A percentile compares a stretch with the other conserved stretches of the same genome.
These are phyloP conservation scores for Bombus soroeensis DNA, from an alignment of 1,140 invertebrate species.

Conservation along the genomic window DNA sequence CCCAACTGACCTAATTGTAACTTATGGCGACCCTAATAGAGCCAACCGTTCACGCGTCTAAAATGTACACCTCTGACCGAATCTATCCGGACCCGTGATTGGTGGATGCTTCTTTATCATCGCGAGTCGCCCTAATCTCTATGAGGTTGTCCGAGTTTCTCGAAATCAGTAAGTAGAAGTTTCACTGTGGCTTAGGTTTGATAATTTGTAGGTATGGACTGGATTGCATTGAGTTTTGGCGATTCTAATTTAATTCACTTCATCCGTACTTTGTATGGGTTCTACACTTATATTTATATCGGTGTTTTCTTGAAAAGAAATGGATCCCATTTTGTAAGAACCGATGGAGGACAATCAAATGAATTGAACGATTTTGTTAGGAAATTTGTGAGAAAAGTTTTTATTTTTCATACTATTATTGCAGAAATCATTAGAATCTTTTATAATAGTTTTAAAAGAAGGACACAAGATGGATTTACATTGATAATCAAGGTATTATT, in stretches of 20 bases:
- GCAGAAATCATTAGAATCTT: too few species aligned
- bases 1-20: constrained; percentile 79
- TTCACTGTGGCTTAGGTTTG: not conserved
- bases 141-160: not conserved
- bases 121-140: not conserved
- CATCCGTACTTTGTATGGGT: too few species aligned
- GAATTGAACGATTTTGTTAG: not conserved
- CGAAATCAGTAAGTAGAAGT: not conserved
- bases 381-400: not conserved
- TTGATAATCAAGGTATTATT: too few species aligned
- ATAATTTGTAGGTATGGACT: not conserved
- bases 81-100: constrained; percentile 43
- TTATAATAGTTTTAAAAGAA: too few species aligned
- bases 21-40: constrained; percentile 78
- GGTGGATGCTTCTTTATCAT: constrained; percentile 38
- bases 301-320: too few species aligned
- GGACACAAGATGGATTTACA: too few species aligned
- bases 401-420: not conserved
- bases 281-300: too few species aligned
- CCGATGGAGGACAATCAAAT: too few species aligned
- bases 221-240: not conserved
- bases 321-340: too few species aligned
- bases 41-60: constrained; percentile 60
- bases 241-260: not conserved
- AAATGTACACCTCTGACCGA: constrained; percentile 52